These are phyloP conservation scores for Serilophus lunatus DNA, from an alignment of 2,113 vertebrate species.

Conservation along the genomic window DNA sequence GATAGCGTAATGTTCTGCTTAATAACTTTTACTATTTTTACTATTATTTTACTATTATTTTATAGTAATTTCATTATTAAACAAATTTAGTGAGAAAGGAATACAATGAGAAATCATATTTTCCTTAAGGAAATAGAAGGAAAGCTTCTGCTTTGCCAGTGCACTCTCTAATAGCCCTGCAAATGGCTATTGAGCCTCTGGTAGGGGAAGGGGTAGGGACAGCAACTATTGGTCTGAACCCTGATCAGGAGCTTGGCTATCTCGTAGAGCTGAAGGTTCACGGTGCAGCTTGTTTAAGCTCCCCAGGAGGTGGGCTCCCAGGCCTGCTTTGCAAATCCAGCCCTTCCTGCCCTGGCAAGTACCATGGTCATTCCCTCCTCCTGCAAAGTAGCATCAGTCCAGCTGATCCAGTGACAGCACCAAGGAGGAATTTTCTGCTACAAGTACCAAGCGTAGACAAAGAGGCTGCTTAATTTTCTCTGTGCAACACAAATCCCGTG, in stretches of 20 bases:
- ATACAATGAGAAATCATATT: background rate
- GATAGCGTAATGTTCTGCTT: background rate
- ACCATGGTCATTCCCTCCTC: background rate
- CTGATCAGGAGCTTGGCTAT: background rate
- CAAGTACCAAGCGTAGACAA: background rate
- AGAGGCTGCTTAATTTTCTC: background rate
- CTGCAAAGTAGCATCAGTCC: background rate
- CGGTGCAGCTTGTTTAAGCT: background rate
- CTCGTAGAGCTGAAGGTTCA: background rate
- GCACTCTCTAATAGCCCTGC: background rate
- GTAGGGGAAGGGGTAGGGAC: no score
- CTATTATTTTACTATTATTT: background rate
- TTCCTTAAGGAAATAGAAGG: background rate
- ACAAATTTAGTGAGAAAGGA: background rate
- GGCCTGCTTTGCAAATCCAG: background rate
- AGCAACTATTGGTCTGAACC: background rate
- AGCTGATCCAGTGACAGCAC: background rate
- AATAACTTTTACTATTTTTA: background rate
- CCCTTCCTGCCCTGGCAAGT: background rate
- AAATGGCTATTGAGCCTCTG: accelerated
- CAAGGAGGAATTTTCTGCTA: conserved; percentile 15
- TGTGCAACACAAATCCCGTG: background rate
- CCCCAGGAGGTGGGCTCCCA: background rate
- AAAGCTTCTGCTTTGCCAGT: background rate
- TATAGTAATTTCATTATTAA: background rate